These are phyloP conservation scores for Idaea dimidiata DNA, from an alignment of 2,888 invertebrate species.

Conservation along the genomic window DNA sequence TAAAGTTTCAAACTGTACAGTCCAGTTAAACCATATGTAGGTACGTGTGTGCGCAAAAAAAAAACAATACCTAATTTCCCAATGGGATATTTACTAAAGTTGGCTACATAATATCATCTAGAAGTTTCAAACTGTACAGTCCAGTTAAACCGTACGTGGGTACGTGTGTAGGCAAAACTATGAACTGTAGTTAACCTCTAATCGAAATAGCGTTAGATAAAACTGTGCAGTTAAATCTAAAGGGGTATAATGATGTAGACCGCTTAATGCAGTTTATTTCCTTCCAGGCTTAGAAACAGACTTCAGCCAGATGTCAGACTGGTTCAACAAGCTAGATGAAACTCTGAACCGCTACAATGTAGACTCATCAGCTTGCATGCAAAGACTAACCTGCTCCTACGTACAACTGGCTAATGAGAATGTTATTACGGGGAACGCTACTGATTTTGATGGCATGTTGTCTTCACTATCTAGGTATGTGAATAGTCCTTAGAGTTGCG, in stretches of 20 bases:
- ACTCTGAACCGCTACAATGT: constrained; percentile 85
- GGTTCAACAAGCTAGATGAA: constrained; percentile 84
- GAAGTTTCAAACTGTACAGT: too few relatives aligned
- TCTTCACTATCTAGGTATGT: constrained; percentile 83
- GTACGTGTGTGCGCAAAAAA: too few relatives aligned
- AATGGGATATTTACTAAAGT: too few relatives aligned
- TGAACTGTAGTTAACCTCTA: too few relatives aligned
- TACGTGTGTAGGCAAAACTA: too few relatives aligned
- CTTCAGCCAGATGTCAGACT: constrained; percentile 81
- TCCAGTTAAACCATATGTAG: too few relatives aligned
- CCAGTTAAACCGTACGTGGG: too few relatives aligned
- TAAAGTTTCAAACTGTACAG: too few relatives aligned
- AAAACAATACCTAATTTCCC: too few relatives aligned
- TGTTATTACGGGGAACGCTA: constrained; percentile 81
- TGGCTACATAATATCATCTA: too few relatives aligned
- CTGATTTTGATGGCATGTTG: constrained; percentile 83
- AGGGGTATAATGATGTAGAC: constrained; percentile 82
- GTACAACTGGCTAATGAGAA: constrained; percentile 86
- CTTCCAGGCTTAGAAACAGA: constrained; percentile 80
- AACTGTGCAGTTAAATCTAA: too few relatives aligned
- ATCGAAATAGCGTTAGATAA: too few relatives aligned
- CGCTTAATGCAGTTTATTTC: constrained; percentile 86
- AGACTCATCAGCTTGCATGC: constrained; percentile 86
- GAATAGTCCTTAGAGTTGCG: neutral
- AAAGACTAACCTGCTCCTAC: constrained; percentile 86